Conservation (phyloP, 2,888 invertebrate species). For the Cylindroiulus punctatus region DNA sequence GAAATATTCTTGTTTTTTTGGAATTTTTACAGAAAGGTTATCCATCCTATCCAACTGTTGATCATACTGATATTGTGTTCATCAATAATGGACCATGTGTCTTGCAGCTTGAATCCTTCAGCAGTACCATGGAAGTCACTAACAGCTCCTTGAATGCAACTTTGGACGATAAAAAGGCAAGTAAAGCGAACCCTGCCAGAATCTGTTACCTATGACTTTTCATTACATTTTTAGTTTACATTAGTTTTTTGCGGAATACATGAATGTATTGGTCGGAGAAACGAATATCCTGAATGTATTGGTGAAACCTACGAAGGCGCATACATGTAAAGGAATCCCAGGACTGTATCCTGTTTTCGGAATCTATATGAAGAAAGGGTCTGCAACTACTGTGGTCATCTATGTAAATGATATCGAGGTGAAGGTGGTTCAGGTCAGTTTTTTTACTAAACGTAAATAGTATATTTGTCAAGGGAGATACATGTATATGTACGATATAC, state of each 20-base stretch:
- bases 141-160: not conserved
- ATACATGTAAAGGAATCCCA: not conserved
- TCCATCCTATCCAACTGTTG: not conserved
- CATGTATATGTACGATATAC: too few relatives aligned
- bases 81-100: constrained; percentile 38
- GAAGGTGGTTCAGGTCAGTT: constrained; percentile 47
- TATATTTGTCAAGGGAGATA: too few relatives aligned
- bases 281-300: not conserved
- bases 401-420: not conserved
- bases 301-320: not conserved
- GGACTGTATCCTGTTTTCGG: not conserved
- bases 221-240: not conserved
- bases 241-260: constrained; percentile 1
- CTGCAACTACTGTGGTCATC: constrained; percentile 23
- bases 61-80: not conserved
- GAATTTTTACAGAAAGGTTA: not conserved
- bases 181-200: too few relatives aligned
- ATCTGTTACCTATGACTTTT: too few relatives aligned
- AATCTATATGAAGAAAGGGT: not conserved
- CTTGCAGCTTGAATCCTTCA: not conserved
- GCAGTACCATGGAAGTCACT: not conserved
- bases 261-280: not conserved
- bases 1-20: not conserved
- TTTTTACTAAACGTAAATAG: too few relatives aligned
- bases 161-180: not conserved